Evolutionary conservation across 2,888 invertebrate species (phyloP).

Genomic region (Ennomos fuscantarius): DNA sequence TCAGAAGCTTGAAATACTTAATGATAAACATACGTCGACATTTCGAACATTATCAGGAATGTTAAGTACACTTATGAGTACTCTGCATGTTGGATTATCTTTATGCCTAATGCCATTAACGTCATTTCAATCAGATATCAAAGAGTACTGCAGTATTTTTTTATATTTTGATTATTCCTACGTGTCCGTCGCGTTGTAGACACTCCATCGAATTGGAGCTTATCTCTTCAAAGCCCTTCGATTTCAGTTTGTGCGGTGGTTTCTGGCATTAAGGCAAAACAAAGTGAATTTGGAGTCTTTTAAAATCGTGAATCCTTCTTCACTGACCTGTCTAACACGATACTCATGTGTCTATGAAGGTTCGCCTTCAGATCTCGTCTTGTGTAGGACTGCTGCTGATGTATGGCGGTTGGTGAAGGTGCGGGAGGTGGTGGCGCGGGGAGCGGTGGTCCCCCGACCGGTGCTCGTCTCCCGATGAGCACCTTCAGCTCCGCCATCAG

Average conservation of each 20-base stretch:
- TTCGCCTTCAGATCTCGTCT: slow-evolving; percentile 80
- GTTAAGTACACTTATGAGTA: neutral
- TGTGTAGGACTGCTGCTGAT: slow-evolving; percentile 70
- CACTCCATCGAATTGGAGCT: slow-evolving; percentile 12
- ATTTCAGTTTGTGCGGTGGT: slow-evolving; percentile 9
- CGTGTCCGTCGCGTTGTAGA: slow-evolving; percentile 30
- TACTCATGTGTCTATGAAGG: slow-evolving; percentile 83
- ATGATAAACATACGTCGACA: slow-evolving; percentile 10
- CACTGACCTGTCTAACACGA: slow-evolving; percentile 82
- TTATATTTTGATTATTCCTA: slow-evolving; percentile 14
- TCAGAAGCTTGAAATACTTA: slow-evolving; percentile 3
- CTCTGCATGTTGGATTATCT: neutral
- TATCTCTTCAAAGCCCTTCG: slow-evolving; percentile 17
- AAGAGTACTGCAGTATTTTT: slow-evolving; percentile 2
- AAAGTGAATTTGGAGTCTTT: slow-evolving; percentile 1
- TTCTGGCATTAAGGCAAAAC: neutral
- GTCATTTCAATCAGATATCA: slow-evolving; percentile 9
- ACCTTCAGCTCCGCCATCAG: slow-evolving; percentile 83
- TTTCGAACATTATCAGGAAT: slow-evolving; percentile 1
- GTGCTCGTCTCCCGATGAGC: slow-evolving; percentile 82
- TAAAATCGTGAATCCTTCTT: slow-evolving; percentile 14
- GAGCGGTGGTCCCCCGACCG: slow-evolving; percentile 61
- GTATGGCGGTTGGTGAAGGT: slow-evolving; percentile 30
- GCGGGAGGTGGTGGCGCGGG: slow-evolving; percentile 52
- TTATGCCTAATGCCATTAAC: slow-evolving; percentile 1